These are phyloP conservation scores for Pharmacophagus antenor DNA, from an alignment of 2,888 invertebrate genomes.

Conservation along the genomic window DNA sequence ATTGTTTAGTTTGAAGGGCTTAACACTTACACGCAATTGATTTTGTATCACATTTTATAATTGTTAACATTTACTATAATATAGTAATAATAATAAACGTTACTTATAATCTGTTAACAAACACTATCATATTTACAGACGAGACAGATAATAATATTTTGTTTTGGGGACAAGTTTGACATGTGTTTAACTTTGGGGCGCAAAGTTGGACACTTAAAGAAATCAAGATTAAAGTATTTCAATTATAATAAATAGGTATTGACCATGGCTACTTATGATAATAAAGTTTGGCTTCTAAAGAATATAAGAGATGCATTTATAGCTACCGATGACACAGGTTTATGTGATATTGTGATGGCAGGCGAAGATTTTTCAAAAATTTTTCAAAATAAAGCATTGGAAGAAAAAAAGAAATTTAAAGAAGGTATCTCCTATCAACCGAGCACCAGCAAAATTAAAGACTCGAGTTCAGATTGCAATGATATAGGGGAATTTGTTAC, in stretches of 20 bases:
- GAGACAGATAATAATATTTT: slow-evolving; percentile 19
- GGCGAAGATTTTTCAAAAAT: slow-evolving; percentile 88
- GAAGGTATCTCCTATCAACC: slow-evolving; percentile 57
- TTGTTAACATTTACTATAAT: too few species aligned
- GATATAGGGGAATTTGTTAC: slow-evolving; percentile 68
- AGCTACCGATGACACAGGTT: slow-evolving; percentile 96
- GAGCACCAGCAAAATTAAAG: slow-evolving; percentile 59
- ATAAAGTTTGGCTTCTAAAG: slow-evolving; percentile 94
- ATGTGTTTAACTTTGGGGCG: slow-evolving; percentile 32
- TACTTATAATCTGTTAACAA: neutral
- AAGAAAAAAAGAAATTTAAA: slow-evolving; percentile 62
- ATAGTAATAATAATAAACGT: too few species aligned
- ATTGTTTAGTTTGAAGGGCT: neutral
- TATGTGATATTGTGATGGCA: slow-evolving; percentile 95
- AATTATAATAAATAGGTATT: slow-evolving; percentile 12
- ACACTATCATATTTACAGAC: neutral
- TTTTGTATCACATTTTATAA: neutral
- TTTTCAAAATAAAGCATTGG: slow-evolving; percentile 69
- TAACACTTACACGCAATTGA: neutral
- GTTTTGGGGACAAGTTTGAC: slow-evolving; percentile 27
- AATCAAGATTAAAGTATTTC: slow-evolving; percentile 17
- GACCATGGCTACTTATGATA: slow-evolving; percentile 95
- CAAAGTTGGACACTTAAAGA: slow-evolving; percentile 26
- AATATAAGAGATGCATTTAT: slow-evolving; percentile 97
- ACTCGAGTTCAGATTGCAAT: slow-evolving; percentile 55